Percentiles rank a stretch among this genome's conserved stretches.
Conservation (phyloP, 2,888 invertebrate species). For the Morinoia aosen region DNA sequence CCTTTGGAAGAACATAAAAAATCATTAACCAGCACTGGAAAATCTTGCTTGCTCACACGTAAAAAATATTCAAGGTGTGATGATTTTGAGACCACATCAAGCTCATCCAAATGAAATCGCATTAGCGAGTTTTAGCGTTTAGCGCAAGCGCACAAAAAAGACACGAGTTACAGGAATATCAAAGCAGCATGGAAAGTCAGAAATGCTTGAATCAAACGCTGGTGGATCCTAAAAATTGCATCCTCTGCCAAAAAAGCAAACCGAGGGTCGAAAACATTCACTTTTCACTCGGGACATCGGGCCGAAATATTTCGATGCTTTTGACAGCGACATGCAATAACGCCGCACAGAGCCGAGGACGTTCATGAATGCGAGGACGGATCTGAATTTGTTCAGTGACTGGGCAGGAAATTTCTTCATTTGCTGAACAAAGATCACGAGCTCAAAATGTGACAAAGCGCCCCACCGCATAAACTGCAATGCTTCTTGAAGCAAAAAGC, state of each 20-base stretch:
- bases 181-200: neutral
- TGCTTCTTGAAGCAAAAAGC: neutral
- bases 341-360: neutral
- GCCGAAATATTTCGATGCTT: neutral
- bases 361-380: neutral
- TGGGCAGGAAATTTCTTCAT: neutral
- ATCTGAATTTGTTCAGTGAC: neutral
- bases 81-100: no score
- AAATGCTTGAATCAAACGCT: neutral
- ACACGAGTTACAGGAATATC: neutral
- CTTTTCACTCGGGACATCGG: neutral
- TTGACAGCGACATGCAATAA: neutral
- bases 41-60: no score
- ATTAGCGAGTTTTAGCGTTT: no score
- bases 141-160: neutral
- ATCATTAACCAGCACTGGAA: no score
- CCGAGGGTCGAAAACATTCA: neutral
- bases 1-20: no score
- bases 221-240: neutral
- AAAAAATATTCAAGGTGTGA: no score
- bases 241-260: neutral
- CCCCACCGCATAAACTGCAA: neutral
- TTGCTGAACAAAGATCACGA: neutral
- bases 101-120: no score
- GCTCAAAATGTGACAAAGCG: neutral